Conservation (phyloP, 1,140 invertebrate species). For the Solenopsis invicta region DNA sequence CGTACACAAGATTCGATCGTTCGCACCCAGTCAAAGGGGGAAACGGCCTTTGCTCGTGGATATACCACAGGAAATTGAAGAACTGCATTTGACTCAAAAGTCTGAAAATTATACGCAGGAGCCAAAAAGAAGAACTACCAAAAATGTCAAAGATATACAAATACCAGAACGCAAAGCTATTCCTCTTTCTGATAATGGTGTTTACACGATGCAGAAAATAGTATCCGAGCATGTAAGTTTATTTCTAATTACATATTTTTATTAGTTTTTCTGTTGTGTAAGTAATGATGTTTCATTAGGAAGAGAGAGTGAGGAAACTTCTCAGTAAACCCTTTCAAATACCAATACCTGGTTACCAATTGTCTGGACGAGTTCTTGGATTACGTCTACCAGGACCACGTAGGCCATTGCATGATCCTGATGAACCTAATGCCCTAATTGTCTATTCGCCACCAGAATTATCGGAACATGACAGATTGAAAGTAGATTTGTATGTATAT, state of each 20-base stretch:
- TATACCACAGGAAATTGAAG: slow-evolving; percentile 73
- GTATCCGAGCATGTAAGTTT: slow-evolving; percentile 86
- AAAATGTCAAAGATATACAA: slow-evolving; percentile 76
- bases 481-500: slow-evolving; percentile 89
- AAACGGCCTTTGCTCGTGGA: slow-evolving; percentile 84
- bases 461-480: slow-evolving; percentile 94
- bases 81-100: not conserved
- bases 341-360: slow-evolving; percentile 96
- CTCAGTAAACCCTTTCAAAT: slow-evolving; percentile 97
- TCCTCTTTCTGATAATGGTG: slow-evolving; percentile 79
- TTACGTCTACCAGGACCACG: slow-evolving; percentile 90
- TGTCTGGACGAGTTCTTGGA: slow-evolving; percentile 92
- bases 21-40: slow-evolving; percentile 88
- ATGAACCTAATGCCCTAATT: slow-evolving; percentile 97
- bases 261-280: not conserved
- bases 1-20: slow-evolving; percentile 85
- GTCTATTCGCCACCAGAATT: slow-evolving; percentile 95
- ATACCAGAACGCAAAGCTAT: slow-evolving; percentile 81
- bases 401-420: slow-evolving; percentile 96
- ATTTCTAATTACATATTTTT: not conserved
- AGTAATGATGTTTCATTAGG: slow-evolving; percentile 86
- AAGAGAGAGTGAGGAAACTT: slow-evolving; percentile 93
- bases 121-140: slow-evolving; percentile 76
- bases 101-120: slow-evolving; percentile 22
- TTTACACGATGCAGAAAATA: slow-evolving; percentile 79